phyloP scores from a whole-genome alignment of 1,140 invertebrate genomes.

The Mamestra configurata region DNA sequence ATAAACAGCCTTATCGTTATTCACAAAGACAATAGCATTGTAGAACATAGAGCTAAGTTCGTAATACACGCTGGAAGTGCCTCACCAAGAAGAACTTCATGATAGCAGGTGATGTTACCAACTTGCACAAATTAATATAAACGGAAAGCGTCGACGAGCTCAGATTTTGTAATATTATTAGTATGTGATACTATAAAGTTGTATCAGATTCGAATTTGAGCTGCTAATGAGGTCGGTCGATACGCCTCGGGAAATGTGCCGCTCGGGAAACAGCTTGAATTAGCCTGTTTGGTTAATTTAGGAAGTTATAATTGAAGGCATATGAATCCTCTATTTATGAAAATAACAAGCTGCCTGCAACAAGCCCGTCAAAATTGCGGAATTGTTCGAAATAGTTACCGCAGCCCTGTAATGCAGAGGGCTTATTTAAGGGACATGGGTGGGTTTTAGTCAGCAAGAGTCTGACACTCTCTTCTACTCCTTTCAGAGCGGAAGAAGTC shows the following conservation, averaged over 20 bases:
- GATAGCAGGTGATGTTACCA: constrained; percentile 19
- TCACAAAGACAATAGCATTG: too few relatives aligned
- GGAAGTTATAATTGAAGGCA: background rate
- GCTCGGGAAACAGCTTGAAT: too few relatives aligned
- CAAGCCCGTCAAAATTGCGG: too few relatives aligned
- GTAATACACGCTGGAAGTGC: background rate
- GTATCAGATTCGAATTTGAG: constrained; percentile 12
- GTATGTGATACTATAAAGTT: constrained; percentile 23
- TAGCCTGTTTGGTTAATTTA: background rate
- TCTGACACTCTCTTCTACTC: too few relatives aligned
- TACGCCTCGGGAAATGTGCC: background rate
- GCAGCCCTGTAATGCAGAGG: too few relatives aligned
- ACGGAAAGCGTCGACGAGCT: background rate
- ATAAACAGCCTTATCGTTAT: too few relatives aligned
- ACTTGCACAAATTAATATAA: constrained; percentile 29
- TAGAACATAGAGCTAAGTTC: background rate
- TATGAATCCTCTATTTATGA: too few relatives aligned
- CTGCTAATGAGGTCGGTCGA: constrained; percentile 2
- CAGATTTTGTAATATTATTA: constrained; percentile 26
- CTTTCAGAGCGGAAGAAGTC: too few relatives aligned
- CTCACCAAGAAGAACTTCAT: constrained; percentile 6
- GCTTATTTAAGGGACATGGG: too few relatives aligned
- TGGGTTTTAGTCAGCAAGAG: too few relatives aligned
- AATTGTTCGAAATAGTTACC: too few relatives aligned
- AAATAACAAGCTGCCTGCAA: too few relatives aligned